phyloP scores from a whole-genome alignment of 1,140 invertebrate species.

The Ceratoteleas bidentatus region DNA sequence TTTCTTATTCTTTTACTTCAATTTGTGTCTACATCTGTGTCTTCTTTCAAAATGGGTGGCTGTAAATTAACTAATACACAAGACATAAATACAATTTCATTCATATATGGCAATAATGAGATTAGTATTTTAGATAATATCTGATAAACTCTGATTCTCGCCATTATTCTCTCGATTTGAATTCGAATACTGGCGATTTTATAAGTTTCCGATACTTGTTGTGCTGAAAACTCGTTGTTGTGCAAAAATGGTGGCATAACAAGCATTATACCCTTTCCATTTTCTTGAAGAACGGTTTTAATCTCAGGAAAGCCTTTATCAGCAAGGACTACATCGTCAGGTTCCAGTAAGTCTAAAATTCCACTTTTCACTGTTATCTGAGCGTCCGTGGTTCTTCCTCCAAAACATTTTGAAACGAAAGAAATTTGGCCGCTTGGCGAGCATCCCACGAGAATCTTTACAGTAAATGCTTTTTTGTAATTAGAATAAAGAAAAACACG shows the following conservation, averaged over 20 bases:
- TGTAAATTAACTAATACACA: constrained; percentile 52
- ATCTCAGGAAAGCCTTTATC: constrained; percentile 76
- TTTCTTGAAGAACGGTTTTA: constrained; percentile 53
- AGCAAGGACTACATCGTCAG: constrained; percentile 74
- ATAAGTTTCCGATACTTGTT: constrained; percentile 68
- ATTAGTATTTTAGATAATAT: constrained; percentile 65
- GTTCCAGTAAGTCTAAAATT: constrained; percentile 74
- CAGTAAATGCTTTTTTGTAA: constrained; percentile 77
- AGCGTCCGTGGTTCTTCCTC: constrained; percentile 62
- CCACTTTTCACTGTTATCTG: constrained; percentile 47
- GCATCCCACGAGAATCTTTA: constrained; percentile 73
- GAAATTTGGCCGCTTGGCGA: constrained; percentile 74
- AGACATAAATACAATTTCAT: constrained; percentile 45
- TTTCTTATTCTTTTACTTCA: too few species aligned
- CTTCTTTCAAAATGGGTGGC: constrained; percentile 28
- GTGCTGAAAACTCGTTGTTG: constrained; percentile 56
- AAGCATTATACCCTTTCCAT: constrained; percentile 60
- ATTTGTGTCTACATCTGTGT: too few species aligned
- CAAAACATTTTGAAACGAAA: constrained; percentile 75
- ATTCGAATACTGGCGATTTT: constrained; percentile 71
- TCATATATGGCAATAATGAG: constrained; percentile 32
- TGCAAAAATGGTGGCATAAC: constrained; percentile 71
- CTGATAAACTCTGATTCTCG: constrained; percentile 68
- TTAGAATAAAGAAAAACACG: constrained; percentile 70
- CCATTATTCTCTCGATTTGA: constrained; percentile 73